Evolutionary conservation across 2,113 vertebrate genomes (phyloP).

Genomic region (Gadus macrocephalus): DNA sequence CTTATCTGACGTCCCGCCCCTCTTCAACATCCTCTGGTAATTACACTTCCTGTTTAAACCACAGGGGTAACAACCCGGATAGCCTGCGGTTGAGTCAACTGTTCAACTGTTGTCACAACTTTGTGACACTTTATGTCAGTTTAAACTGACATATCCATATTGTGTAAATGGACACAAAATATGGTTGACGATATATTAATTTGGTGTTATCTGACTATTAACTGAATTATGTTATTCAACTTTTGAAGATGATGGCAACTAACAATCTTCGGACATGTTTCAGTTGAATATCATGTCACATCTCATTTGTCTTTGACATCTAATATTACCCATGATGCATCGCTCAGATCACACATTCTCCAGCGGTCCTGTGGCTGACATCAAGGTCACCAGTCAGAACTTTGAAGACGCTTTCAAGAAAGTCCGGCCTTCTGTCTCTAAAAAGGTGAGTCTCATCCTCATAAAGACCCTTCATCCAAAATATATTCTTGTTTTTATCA

Average conservation of each 20-base stretch:
- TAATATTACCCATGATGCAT: too few relatives aligned
- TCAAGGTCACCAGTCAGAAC: conserved; percentile 78
- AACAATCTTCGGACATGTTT: too few relatives aligned
- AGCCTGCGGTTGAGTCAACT: neutral
- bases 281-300: too few relatives aligned
- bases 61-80: neutral
- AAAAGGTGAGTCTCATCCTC: conserved; percentile 75
- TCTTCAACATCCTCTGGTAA: conserved; percentile 47
- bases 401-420: conserved; percentile 90
- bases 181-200: too few relatives aligned
- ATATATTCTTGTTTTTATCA: neutral
- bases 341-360: conserved; percentile 36
- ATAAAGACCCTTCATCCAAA: neutral
- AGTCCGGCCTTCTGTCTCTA: conserved; percentile 84
- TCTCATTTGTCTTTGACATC: too few relatives aligned
- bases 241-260: too few relatives aligned
- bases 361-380: conserved; percentile 50
- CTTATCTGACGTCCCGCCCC: conserved; percentile 39
- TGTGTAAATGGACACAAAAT: too few relatives aligned
- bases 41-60: neutral
- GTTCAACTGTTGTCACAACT: too few relatives aligned
- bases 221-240: too few relatives aligned
- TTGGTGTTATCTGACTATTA: too few relatives aligned
- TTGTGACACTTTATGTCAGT: too few relatives aligned
- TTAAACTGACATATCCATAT: too few relatives aligned